These are phyloP conservation scores for Mythimna impura DNA, from an alignment of 2,888 invertebrate species.

Conservation along the genomic window DNA sequence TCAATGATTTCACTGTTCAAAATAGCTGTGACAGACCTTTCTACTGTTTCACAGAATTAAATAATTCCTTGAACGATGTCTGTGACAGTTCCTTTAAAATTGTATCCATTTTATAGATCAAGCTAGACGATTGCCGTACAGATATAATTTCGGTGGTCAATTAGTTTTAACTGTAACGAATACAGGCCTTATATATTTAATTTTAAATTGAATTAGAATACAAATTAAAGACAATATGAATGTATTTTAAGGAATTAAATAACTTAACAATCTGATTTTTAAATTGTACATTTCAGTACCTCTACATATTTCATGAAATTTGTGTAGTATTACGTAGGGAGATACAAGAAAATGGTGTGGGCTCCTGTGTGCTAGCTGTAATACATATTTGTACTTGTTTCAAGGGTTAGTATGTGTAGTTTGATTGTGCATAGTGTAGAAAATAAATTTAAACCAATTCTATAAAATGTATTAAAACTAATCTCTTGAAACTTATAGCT, in stretches of 20 bases:
- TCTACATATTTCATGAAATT: conserved; percentile 34
- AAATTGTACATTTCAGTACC: conserved; percentile 37
- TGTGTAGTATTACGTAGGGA: conserved; percentile 5
- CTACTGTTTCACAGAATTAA: conserved; percentile 48
- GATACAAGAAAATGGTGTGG: conserved; percentile 14
- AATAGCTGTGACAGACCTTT: conserved; percentile 52
- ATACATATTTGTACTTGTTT: background rate
- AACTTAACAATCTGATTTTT: conserved; percentile 31
- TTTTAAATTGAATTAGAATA: conserved; percentile 44
- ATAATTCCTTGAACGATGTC: conserved; percentile 33
- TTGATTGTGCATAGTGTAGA: background rate
- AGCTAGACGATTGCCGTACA: conserved; percentile 4
- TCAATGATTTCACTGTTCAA: conserved; percentile 56
- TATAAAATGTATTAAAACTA: background rate
- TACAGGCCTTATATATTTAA: conserved; percentile 35
- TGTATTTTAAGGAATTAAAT: conserved; percentile 44
- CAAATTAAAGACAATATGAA: conserved; percentile 59
- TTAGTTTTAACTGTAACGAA: conserved; percentile 11
- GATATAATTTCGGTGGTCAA: background rate
- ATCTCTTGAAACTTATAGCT: background rate
- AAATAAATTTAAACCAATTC: background rate
- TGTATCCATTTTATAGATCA: conserved; percentile 2
- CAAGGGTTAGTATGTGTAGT: background rate
- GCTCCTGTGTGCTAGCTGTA: conserved; percentile 3
- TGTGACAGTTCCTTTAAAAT: conserved; percentile 18